phyloP scores from a whole-genome alignment of 2,113 vertebrate genomes.

The Plotosus lineatus region DNA sequence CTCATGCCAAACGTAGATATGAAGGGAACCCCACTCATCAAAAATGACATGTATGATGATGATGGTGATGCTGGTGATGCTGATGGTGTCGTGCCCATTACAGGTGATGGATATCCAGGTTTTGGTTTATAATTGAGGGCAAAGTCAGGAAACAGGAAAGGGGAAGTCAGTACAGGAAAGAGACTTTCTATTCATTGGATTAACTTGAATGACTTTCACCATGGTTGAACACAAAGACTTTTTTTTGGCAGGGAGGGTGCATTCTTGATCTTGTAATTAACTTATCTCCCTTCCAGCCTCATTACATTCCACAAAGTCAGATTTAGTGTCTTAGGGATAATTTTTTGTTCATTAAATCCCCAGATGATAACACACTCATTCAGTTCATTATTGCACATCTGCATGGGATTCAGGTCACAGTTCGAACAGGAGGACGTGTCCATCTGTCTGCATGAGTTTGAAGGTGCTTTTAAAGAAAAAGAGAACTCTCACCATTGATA shows the following conservation, averaged over 20 bases:
- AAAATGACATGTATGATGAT: too few relatives aligned
- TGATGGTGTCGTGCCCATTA: too few relatives aligned
- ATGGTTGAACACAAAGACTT: conserved; percentile 23
- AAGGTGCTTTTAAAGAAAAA: background rate
- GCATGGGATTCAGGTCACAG: conserved; percentile 37
- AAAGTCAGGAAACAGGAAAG: too few relatives aligned
- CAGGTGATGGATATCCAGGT: too few relatives aligned
- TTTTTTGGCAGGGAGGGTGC: background rate
- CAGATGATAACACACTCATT: conserved; percentile 31
- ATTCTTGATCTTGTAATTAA: conserved; percentile 51
- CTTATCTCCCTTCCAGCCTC: conserved; percentile 37
- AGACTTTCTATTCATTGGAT: conserved; percentile 17
- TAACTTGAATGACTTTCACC: conserved; percentile 20
- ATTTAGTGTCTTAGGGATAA: conserved; percentile 44
- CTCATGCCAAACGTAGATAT: too few relatives aligned
- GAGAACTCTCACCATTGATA: background rate
- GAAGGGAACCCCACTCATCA: too few relatives aligned
- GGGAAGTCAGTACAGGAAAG: background rate
- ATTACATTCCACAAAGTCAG: conserved; percentile 30
- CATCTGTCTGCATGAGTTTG: background rate
- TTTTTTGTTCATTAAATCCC: conserved; percentile 46
- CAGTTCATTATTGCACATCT: conserved; percentile 21
- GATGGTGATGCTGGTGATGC: too few relatives aligned
- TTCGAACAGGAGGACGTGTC: conserved; percentile 17
- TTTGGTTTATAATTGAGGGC: too few relatives aligned